Percentiles rank a stretch among this genome's conserved stretches.
Conservation (phyloP, 2,888 invertebrate species). For the Villa cingulata region DNA sequence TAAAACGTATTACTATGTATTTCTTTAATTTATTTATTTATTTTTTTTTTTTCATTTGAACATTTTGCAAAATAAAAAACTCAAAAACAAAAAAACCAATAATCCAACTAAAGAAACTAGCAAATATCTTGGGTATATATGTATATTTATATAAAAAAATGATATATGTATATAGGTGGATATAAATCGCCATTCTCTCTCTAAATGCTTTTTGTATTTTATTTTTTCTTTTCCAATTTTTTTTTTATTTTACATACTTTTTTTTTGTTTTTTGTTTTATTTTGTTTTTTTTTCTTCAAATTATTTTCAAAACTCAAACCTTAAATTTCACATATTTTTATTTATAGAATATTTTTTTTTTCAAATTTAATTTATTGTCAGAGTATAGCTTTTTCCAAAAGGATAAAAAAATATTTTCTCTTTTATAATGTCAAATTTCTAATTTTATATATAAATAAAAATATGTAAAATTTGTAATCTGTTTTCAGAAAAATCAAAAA, state of each 20-base stretch:
- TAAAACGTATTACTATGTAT: too few species aligned
- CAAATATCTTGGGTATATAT: background rate
- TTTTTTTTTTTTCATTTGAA: too few species aligned
- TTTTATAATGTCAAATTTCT: background rate
- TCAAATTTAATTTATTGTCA: too few species aligned
- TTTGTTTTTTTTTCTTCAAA: too few species aligned
- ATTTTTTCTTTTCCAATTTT: background rate
- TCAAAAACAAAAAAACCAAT: background rate
- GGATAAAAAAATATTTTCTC: background rate
- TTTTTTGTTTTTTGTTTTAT: too few species aligned
- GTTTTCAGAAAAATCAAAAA: too few species aligned
- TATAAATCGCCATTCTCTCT: background rate
- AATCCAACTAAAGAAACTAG: background rate
- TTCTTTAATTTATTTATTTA: too few species aligned
- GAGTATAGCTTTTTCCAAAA: too few species aligned
- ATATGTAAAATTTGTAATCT: background rate
- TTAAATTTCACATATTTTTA: background rate
- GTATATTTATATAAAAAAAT: too few species aligned
- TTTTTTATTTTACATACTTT: too few species aligned
- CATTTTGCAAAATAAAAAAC: too few species aligned
- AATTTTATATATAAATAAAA: background rate
- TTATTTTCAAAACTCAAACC: background rate
- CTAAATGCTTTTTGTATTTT: too few species aligned
- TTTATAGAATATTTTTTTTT: background rate
- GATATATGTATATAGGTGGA: background rate